These are phyloP conservation scores for Gambelia wislizenii DNA, from an alignment of 2,797 vertebrate genomes.

Conservation along the genomic window DNA sequence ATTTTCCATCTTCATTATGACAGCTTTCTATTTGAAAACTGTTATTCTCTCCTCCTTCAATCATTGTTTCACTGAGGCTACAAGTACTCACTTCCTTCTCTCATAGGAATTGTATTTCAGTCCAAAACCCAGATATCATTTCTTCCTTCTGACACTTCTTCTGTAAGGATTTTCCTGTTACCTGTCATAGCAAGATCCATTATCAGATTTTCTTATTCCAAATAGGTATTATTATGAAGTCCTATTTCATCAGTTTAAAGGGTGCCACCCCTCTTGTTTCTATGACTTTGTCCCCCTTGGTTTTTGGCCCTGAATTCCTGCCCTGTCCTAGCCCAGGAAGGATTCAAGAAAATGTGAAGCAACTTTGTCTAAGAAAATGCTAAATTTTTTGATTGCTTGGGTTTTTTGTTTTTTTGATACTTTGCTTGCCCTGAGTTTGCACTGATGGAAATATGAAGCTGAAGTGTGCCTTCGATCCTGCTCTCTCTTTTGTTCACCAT, in stretches of 20 bases:
- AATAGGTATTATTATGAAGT: not conserved
- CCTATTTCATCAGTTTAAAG: not conserved
- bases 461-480: too few species aligned
- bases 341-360: not conserved
- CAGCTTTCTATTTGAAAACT: slow-evolving; percentile 32
- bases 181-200: not conserved
- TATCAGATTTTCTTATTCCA: not conserved
- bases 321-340: too few species aligned
- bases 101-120: not conserved
- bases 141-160: not conserved
- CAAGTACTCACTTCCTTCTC: not conserved
- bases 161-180: slow-evolving; percentile 2
- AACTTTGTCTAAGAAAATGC: not conserved
- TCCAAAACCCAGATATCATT: not conserved
- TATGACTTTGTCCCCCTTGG: not conserved
- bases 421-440: not conserved
- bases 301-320: not conserved
- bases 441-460: too few species aligned
- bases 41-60: slow-evolving; percentile 11
- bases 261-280: not conserved
- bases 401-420: not conserved
- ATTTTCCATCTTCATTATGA: slow-evolving; percentile 42
- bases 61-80: slow-evolving; percentile 21
- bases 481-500: too few species aligned
- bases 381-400: too few species aligned